Conservation (phyloP, 2,888 invertebrate genomes). For the Lapara coniferarum region DNA sequence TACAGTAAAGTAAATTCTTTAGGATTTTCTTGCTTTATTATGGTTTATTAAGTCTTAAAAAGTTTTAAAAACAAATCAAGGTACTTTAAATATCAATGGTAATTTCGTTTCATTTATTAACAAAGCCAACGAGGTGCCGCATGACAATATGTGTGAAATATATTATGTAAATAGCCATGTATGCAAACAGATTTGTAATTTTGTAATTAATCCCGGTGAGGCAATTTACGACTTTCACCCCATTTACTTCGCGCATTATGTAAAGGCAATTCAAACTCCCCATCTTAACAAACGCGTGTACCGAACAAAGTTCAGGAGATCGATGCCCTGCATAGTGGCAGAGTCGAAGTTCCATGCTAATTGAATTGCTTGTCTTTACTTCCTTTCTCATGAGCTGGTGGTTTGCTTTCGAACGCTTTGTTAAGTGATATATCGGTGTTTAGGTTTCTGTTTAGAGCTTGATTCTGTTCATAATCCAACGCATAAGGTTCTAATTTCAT, state of each 20-base stretch:
- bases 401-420: slow-evolving; percentile 6
- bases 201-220: slow-evolving; percentile 20
- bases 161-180: slow-evolving; percentile 4
- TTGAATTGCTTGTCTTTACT: slow-evolving; percentile 20
- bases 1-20: too few relatives aligned
- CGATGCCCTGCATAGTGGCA: slow-evolving; percentile 19
- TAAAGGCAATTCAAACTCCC: slow-evolving; percentile 24
- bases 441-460: neutral
- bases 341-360: slow-evolving; percentile 19
- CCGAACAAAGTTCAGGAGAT: slow-evolving; percentile 13
- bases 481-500: too few relatives aligned
- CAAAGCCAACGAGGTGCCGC: neutral
- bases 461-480: neutral
- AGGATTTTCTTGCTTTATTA: too few relatives aligned
- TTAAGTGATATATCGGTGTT: slow-evolving; percentile 3
- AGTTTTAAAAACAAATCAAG: too few relatives aligned
- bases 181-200: slow-evolving; percentile 18
- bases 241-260: slow-evolving; percentile 22
- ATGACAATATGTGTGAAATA: neutral
- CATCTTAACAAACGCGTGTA: slow-evolving; percentile 23
- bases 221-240: slow-evolving; percentile 20
- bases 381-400: slow-evolving; percentile 19
- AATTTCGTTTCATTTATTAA: too few relatives aligned
- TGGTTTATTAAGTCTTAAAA: too few relatives aligned
- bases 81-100: too few relatives aligned